Percentiles rank a stretch among this genome's conserved stretches.
Conservation (phyloP, 2,113 vertebrate genomes). For the Aythya baeri region DNA sequence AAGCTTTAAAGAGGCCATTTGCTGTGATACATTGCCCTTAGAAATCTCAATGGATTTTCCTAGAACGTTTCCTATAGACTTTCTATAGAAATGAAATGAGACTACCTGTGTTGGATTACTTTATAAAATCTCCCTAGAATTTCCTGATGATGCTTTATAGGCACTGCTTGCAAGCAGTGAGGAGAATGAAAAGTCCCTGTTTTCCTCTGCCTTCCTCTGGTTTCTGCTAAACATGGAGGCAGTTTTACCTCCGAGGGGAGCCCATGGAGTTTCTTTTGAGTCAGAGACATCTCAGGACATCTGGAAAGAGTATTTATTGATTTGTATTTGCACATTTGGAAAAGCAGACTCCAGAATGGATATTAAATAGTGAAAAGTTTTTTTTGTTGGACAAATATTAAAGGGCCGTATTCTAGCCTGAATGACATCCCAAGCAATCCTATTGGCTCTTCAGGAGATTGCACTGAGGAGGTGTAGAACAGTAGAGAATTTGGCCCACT, state of each 20-base stretch:
- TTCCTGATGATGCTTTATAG: neutral
- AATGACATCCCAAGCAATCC: neutral
- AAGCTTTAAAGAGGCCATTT: neutral
- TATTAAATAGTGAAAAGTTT: constrained; percentile 6
- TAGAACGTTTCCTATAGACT: neutral
- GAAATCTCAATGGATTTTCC: neutral
- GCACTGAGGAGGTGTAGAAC: neutral
- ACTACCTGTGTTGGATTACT: neutral
- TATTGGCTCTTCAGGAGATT: neutral
- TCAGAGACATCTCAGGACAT: neutral
- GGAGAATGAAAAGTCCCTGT: neutral
- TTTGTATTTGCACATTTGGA: constrained; percentile 13
- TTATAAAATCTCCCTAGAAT: neutral
- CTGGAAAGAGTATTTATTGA: neutral
- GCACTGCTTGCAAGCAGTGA: neutral
- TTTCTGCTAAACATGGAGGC: neutral
- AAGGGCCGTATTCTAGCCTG: neutral
- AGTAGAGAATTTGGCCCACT: neutral
- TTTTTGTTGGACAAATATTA: neutral
- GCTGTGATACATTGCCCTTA: neutral
- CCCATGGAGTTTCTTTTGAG: neutral
- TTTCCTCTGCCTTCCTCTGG: neutral
- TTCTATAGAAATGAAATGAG: neutral
- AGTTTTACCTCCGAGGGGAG: neutral
- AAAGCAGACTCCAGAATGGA: constrained; percentile 5